Percentiles rank a stretch among this genome's conserved stretches.
Conservation (phyloP, 2,797 vertebrate genomes). For the Microchirus variegatus region DNA sequence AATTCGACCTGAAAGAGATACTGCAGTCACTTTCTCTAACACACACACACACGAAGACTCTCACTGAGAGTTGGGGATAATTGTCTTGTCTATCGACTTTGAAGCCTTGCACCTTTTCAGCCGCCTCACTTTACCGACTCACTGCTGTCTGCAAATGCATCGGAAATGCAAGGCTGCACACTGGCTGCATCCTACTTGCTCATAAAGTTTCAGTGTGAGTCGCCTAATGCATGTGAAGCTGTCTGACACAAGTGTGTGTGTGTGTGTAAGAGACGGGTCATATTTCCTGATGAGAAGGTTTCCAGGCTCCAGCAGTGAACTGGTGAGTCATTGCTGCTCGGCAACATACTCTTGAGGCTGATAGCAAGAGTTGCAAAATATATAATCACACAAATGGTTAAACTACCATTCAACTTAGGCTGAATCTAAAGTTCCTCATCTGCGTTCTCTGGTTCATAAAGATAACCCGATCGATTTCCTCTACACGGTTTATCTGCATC, state of each 20-base stretch:
- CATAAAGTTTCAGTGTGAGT: constrained; percentile 29
- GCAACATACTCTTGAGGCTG: constrained; percentile 8
- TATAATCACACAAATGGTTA: too few relatives aligned
- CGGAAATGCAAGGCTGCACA: constrained; percentile 39
- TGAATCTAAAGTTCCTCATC: too few relatives aligned
- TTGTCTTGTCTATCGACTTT: constrained; percentile 16
- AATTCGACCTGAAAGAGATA: constrained; percentile 44
- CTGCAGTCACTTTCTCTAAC: constrained; percentile 53
- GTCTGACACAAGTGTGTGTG: not conserved
- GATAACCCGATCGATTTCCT: too few relatives aligned
- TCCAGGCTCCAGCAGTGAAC: constrained; percentile 39
- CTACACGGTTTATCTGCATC: too few relatives aligned
- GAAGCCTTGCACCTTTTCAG: constrained; percentile 66
- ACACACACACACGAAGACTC: constrained; percentile 1
- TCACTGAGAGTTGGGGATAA: constrained; percentile 21
- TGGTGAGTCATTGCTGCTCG: constrained; percentile 54
- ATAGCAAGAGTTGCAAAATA: not conserved
- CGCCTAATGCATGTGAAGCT: constrained; percentile 30
- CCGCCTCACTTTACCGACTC: constrained; percentile 13
- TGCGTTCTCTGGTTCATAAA: too few relatives aligned
- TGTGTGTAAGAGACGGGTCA: constrained; percentile 14
- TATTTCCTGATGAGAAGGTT: constrained; percentile 47
- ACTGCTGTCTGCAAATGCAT: constrained; percentile 11
- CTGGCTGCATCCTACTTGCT: constrained; percentile 14
- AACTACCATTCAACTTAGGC: too few relatives aligned